Evolutionary conservation across 2,113 vertebrate genomes (phyloP).

Genomic region (Hyaena hyaena): DNA sequence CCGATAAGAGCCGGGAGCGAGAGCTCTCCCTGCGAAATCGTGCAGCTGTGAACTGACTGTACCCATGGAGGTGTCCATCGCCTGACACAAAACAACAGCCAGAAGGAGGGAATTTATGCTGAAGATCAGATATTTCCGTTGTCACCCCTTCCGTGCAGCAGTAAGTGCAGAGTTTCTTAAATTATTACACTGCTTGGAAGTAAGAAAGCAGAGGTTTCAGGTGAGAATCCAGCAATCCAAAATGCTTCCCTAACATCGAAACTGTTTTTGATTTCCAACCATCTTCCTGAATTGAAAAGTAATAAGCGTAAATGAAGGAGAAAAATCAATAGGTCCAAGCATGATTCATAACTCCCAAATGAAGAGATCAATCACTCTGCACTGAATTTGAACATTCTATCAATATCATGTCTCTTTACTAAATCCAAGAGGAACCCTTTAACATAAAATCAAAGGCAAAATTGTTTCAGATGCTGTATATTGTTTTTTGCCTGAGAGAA

Average conservation of each 20-base stretch:
- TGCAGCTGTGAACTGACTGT: accelerated
- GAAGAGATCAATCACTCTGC: background rate
- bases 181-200: background rate
- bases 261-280: background rate
- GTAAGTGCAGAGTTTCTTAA: background rate
- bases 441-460: background rate
- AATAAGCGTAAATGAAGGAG: background rate
- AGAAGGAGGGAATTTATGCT: background rate
- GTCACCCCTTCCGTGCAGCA: background rate
- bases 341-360: background rate
- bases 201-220: background rate
- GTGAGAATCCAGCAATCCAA: background rate
- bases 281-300: background rate
- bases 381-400: background rate
- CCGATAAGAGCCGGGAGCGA: background rate
- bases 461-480: background rate
- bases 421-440: background rate
- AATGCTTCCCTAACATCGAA: background rate
- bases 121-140: background rate
- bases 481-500: background rate
- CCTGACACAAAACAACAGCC: background rate
- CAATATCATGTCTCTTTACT: background rate
- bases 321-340: background rate
- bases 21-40: background rate
- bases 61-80: accelerated